Evolutionary conservation across 2,888 invertebrate species (phyloP).

Genomic region (Lydus trimaculatus): DNA sequence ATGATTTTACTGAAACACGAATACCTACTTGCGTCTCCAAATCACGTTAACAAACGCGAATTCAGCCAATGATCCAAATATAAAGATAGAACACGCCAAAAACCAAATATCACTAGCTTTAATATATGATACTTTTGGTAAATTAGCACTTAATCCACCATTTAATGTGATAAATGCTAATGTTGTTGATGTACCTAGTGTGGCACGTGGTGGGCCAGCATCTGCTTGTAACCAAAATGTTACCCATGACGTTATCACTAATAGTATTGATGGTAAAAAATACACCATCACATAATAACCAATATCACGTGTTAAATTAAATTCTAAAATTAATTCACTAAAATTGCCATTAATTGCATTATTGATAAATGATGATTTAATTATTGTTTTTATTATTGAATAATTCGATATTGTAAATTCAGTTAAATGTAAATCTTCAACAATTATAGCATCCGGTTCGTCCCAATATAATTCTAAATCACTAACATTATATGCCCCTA

Average conservation of each 20-base stretch:
- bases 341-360: conserved; percentile 84
- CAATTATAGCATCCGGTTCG: conserved; percentile 76
- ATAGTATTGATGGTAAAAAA: conserved; percentile 85
- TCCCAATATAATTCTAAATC: conserved; percentile 81
- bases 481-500: conserved; percentile 85
- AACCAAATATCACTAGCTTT: conserved; percentile 93
- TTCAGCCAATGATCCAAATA: conserved; percentile 86
- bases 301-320: conserved; percentile 80
- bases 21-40: conserved; percentile 79
- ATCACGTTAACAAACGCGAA: conserved; percentile 91
- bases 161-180: conserved; percentile 87
- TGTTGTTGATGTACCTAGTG: conserved; percentile 84
- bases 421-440: conserved; percentile 78
- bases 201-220: conserved; percentile 82
- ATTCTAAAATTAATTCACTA: conserved; percentile 79
- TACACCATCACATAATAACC: conserved; percentile 90
- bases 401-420: conserved; percentile 77
- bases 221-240: conserved; percentile 90
- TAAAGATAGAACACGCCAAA: conserved; percentile 82
- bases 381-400: conserved; percentile 75
- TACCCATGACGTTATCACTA: conserved; percentile 88
- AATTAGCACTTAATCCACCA: conserved; percentile 81
- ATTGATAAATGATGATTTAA: conserved; percentile 68
- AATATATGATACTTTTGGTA: conserved; percentile 89
- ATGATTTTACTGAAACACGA: too few species aligned